phyloP scores from a whole-genome alignment of 2,888 invertebrate genomes.

The Malacosoma neustria region DNA sequence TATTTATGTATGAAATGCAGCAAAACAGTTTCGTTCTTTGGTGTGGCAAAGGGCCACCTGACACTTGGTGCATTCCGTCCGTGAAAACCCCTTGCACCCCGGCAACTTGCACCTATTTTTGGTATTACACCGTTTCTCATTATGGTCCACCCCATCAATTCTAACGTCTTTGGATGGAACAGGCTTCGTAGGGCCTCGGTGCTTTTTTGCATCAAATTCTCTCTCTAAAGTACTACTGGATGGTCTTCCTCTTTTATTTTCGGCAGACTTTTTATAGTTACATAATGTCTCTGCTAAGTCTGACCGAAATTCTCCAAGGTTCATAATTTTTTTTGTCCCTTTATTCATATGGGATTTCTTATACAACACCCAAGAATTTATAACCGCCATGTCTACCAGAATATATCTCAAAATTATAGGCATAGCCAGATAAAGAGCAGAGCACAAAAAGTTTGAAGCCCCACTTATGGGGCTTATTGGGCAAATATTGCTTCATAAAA shows the following conservation, averaged over 20 bases:
- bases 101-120: slow-evolving; percentile 18
- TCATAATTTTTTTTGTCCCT: no score
- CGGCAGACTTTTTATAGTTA: slow-evolving; percentile 11
- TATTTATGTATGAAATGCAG: slow-evolving; percentile 8
- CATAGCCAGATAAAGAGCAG: slow-evolving; percentile 8
- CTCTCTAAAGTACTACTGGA: slow-evolving; percentile 10
- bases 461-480: slow-evolving; percentile 15
- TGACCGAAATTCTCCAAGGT: slow-evolving; percentile 11
- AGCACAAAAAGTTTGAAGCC: slow-evolving; percentile 14
- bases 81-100: slow-evolving; percentile 15
- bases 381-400: background rate
- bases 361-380: no score
- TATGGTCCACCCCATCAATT: slow-evolving; percentile 18
- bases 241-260: slow-evolving; percentile 14
- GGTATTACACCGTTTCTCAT: slow-evolving; percentile 14
- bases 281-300: slow-evolving; percentile 13
- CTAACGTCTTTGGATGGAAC: slow-evolving; percentile 13
- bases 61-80: slow-evolving; percentile 17
- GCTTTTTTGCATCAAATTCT: slow-evolving; percentile 15
- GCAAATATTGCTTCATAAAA: slow-evolving; percentile 13
- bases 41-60: slow-evolving; percentile 17
- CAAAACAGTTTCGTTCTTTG: slow-evolving; percentile 18
- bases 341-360: no score
- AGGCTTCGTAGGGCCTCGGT: slow-evolving; percentile 13
- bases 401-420: slow-evolving; percentile 1